Evolutionary conservation across 2,888 invertebrate genomes (phyloP).

Genomic region (Chouioia cunea): DNA sequence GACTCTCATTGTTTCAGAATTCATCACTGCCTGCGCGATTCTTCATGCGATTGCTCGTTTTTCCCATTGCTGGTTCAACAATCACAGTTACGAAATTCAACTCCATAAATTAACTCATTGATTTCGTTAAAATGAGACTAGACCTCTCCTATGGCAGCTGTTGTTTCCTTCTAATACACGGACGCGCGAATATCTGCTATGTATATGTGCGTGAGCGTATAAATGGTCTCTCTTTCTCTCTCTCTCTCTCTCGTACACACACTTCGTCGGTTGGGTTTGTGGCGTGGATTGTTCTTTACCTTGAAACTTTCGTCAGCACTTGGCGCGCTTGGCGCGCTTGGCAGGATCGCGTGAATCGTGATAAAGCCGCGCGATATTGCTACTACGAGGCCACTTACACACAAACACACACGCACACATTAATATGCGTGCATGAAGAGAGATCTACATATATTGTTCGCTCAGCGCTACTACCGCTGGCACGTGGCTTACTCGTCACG

Average conservation of each 20-base stretch:
- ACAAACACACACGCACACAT: neutral
- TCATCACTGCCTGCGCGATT: conserved; percentile 7
- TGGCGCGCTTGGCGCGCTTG: conserved; percentile 10
- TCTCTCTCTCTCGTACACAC: no score
- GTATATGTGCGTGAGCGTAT: no score
- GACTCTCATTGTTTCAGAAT: neutral
- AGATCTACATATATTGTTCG: conserved; percentile 25
- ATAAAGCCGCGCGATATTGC: conserved; percentile 40
- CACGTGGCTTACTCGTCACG: conserved; percentile 48
- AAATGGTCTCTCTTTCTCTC: no score
- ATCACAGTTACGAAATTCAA: no score
- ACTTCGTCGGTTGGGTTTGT: neutral
- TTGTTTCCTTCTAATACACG: no score
- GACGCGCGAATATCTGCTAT: no score
- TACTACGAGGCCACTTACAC: neutral
- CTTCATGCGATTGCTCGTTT: neutral
- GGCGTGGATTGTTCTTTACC: conserved; percentile 33
- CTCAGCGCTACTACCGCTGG: neutral
- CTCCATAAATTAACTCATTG: no score
- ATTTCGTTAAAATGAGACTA: no score
- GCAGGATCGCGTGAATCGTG: conserved; percentile 45
- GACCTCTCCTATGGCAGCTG: no score
- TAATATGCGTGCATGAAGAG: neutral
- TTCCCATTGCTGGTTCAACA: no score
- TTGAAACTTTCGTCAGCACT: conserved; percentile 35